phyloP scores from a whole-genome alignment of 1,140 invertebrate species.

The Lepidurus couesii region DNA sequence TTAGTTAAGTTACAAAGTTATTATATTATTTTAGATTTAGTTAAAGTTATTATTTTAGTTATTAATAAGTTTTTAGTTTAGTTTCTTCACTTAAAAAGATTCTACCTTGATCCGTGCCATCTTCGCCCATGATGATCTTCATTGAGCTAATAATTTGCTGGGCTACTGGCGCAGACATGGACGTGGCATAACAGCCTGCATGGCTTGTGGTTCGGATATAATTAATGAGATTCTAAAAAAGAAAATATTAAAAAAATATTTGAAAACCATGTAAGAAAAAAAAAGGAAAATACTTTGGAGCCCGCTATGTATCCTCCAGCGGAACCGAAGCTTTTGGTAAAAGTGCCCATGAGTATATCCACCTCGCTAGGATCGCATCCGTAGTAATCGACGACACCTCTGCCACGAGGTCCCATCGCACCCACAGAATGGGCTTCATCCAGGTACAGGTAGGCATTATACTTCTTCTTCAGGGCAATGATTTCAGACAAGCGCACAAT shows the following conservation, averaged over 20 bases:
- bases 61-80: too few species aligned
- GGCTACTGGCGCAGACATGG: slow-evolving; percentile 84
- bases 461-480: slow-evolving; percentile 87
- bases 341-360: slow-evolving; percentile 96
- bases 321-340: slow-evolving; percentile 91
- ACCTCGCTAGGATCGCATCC: slow-evolving; percentile 77
- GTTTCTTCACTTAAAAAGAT: too few species aligned
- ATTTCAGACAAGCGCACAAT: slow-evolving; percentile 85
- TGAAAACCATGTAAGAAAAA: slow-evolving; percentile 23
- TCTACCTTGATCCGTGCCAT: slow-evolving; percentile 64
- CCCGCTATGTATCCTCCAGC: slow-evolving; percentile 98
- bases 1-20: too few species aligned
- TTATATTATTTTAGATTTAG: too few species aligned
- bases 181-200: slow-evolving; percentile 77
- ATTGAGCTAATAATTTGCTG: slow-evolving; percentile 87
- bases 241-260: slow-evolving; percentile 25
- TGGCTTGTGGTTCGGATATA: slow-evolving; percentile 75
- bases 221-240: slow-evolving; percentile 65
- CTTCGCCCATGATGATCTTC: slow-evolving; percentile 79
- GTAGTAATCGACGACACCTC: slow-evolving; percentile 84
- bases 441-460: slow-evolving; percentile 87
- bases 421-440: slow-evolving; percentile 97
- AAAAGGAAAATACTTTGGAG: slow-evolving; percentile 55
- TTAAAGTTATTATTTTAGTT: too few species aligned
- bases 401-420: slow-evolving; percentile 78